Evolutionary conservation across 2,888 invertebrate genomes (phyloP).

Genomic region (Phymatocera aterrima): DNA sequence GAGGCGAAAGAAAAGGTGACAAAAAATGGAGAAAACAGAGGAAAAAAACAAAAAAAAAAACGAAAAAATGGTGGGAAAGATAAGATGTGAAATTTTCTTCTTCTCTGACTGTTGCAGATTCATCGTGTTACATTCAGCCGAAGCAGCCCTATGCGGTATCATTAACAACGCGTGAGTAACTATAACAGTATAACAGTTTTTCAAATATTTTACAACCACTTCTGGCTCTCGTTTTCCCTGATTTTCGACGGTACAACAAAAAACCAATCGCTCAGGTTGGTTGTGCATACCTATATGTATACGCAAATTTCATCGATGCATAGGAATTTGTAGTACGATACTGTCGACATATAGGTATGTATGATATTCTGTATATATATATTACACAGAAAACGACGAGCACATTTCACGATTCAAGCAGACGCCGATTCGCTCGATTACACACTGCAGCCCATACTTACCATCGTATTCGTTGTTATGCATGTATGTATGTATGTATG

Average conservation of each 20-base stretch:
- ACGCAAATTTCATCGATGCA: not conserved
- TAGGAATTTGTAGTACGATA: not conserved
- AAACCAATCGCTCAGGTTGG: not conserved
- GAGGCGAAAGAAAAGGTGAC: not conserved
- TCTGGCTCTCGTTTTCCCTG: not conserved
- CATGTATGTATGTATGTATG: no score
- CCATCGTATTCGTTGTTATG: not conserved
- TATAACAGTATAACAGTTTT: not conserved
- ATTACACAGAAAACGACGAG: not conserved
- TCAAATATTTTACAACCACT: not conserved
- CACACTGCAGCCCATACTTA: conserved; percentile 17
- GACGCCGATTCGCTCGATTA: conserved; percentile 38
- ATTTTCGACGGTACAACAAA: not conserved
- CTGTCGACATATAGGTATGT: not conserved
- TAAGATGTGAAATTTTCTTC: not conserved
- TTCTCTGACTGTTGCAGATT: conserved; percentile 2
- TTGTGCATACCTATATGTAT: not conserved
- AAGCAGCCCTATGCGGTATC: not conserved
- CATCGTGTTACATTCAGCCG: conserved; percentile 17
- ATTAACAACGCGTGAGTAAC: conserved; percentile 15
- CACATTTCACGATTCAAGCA: conserved; percentile 28
- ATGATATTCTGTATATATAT: no score
- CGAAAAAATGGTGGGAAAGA: not conserved
- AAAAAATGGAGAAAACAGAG: no score
- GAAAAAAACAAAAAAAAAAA: not conserved